Conservation (phyloP, 2,797 vertebrate genomes). For the Geotrypetes seraphini region DNA sequence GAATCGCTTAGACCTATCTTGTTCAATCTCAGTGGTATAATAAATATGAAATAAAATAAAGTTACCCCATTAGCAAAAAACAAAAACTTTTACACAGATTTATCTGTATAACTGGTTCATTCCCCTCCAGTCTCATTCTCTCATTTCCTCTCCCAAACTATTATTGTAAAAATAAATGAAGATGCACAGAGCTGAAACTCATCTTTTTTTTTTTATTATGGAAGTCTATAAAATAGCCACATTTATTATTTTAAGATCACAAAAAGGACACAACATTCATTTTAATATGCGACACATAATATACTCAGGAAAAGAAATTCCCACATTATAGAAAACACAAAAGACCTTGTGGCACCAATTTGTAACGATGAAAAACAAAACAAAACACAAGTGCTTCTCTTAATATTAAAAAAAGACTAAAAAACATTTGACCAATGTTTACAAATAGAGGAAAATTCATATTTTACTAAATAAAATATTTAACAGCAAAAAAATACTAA, state of each 20-base stretch:
- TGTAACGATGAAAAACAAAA: constrained; percentile 50
- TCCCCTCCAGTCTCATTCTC: too few species aligned
- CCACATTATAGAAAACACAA: constrained; percentile 59
- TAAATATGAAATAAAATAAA: too few species aligned
- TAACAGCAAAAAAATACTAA: constrained; percentile 88
- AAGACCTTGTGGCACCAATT: constrained; percentile 71
- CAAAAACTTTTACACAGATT: too few species aligned
- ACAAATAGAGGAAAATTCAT: constrained; percentile 84
- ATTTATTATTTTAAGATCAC: constrained; percentile 71
- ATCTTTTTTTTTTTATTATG: constrained; percentile 75
- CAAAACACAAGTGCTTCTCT: constrained; percentile 83
- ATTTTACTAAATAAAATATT: constrained; percentile 98
- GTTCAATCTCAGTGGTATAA: too few species aligned
- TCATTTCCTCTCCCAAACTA: too few species aligned
- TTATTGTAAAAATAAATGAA: too few species aligned
- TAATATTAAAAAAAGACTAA: constrained; percentile 83
- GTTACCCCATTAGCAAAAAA: too few species aligned
- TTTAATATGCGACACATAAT: constrained; percentile 73
- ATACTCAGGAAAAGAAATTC: constrained; percentile 77
- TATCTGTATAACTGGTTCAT: too few species aligned
- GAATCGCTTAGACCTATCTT: too few species aligned
- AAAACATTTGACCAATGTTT: constrained; percentile 87
- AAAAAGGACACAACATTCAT: constrained; percentile 82
- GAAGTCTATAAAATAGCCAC: constrained; percentile 72
- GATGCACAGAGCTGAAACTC: too few species aligned